phyloP scores from a whole-genome alignment of 1,140 invertebrate species.

The Drosophila albomicans region DNA sequence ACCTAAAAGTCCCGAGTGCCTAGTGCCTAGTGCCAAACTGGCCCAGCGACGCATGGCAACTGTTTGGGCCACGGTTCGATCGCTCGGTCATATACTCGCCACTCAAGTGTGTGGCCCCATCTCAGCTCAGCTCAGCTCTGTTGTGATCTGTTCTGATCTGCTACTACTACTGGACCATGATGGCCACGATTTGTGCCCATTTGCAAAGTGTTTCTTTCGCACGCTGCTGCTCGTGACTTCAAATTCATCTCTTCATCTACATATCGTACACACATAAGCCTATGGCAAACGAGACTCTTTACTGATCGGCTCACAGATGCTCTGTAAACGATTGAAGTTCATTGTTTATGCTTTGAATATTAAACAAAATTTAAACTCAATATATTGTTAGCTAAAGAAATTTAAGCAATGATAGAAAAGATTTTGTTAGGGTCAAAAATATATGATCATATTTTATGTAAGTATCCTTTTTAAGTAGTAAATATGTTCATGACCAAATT shows the following conservation, averaged over 20 bases:
- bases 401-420: no score
- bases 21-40: constrained; percentile 19
- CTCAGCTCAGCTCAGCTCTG: no score
- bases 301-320: not conserved
- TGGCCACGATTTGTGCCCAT: not conserved
- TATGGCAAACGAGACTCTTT: not conserved
- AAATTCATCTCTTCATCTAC: not conserved
- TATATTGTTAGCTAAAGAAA: no score
- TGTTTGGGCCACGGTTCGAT: constrained; percentile 20
- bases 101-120: constrained; percentile 31
- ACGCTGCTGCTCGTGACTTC: constrained; percentile 36
- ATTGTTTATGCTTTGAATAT: no score
- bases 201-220: constrained; percentile 22
- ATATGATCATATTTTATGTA: no score
- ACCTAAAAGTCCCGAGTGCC: not conserved
- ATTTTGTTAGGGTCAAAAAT: no score
- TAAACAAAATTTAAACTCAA: no score
- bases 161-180: not conserved
- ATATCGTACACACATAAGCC: not conserved
- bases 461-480: no score
- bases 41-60: constrained; percentile 70
- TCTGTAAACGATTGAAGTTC: not conserved
- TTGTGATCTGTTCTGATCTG: no score
- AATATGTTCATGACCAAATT: no score
- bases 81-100: constrained; percentile 48